Evolutionary conservation across 2,113 vertebrate species (phyloP), one percentile per base, ranked within the genome.

Genomic region (Arenaria interpres): DNA sequence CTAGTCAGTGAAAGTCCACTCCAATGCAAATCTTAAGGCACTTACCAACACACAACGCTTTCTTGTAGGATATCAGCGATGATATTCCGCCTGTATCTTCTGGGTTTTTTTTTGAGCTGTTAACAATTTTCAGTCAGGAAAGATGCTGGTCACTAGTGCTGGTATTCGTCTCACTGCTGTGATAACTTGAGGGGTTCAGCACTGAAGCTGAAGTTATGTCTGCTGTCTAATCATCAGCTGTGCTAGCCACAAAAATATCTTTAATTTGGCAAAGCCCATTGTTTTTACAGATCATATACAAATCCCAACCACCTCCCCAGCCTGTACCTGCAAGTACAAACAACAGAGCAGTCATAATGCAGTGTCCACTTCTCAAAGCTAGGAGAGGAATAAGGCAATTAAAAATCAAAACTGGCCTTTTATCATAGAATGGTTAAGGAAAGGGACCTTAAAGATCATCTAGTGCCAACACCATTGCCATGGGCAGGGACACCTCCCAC

Each of bases 341-440:
- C 2, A 4, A 4, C 43, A 56, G n/a, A 85, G 5, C 17, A 75
- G 11, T 5, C 18, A 17, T 0, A 2, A 64, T 2, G 0, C 53
- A 85, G 3, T 0, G 0, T 2, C 35, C 12, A 10, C 33, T 33
- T 53, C 27, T 23, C 63, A 85, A 66, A 69, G 4, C 48, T 3
- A 21, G 15, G 22, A 14, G 10, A 80, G 4, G 2, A 73, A 8
- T 4, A 35, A 74, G 1, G 15, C 23, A 77, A 71, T 9, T 67
- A 35, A 71, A 66, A 35, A 9, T 14, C n/a, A 4, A 7, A 80
- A 27, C 4, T 37, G 13, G 20, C 50, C 57, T 73, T 63, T 41
- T 64, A 28, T 64, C 37, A 64, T 30, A 30, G 37, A 64, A 28
- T 6, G 18, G 18, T 39, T 41, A 20, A 8, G 6, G 37, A 18